A percentile compares a stretch with the other conserved stretches of the same genome.
These are phyloP conservation scores for Smithornis capensis DNA, from an alignment of 2,113 vertebrate genomes.

Conservation along the genomic window DNA sequence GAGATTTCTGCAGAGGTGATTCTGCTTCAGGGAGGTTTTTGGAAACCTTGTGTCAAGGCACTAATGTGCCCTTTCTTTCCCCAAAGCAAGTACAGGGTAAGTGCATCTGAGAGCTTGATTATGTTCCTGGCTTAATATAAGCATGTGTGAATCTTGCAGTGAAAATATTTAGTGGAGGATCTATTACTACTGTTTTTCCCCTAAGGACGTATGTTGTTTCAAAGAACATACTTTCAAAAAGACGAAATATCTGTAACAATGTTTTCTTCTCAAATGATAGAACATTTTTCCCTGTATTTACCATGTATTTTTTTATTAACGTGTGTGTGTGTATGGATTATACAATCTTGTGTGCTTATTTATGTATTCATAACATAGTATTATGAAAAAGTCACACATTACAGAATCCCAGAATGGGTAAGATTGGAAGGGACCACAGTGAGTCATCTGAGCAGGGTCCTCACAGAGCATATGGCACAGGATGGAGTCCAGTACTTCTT, in stretches of 20 bases:
- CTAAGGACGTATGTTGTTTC: not conserved
- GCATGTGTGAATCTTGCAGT: not conserved
- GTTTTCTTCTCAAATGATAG: not conserved
- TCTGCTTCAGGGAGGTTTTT: not conserved
- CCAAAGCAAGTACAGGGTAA: not conserved
- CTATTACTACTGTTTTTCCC: not conserved
- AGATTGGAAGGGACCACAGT: not conserved
- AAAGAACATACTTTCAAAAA: not conserved
- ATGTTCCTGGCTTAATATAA: not conserved
- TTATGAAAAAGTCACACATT: not conserved
- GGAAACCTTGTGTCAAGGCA: not conserved
- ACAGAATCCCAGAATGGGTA: not conserved
- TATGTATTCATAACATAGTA: not conserved
- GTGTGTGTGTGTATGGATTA: not conserved
- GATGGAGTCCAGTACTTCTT: not conserved
- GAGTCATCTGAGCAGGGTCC: not conserved
- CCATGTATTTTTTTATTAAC: not conserved
- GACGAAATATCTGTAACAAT: not conserved
- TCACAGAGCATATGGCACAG: not conserved
- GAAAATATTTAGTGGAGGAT: not conserved
- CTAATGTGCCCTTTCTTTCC: not conserved
- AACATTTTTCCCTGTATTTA: not conserved
- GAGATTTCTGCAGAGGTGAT: not conserved
- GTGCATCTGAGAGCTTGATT: not conserved
- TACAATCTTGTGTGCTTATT: not conserved